Evolutionary conservation across 2,888 invertebrate genomes (phyloP).

Genomic region (Leptura quadrifasciata): DNA sequence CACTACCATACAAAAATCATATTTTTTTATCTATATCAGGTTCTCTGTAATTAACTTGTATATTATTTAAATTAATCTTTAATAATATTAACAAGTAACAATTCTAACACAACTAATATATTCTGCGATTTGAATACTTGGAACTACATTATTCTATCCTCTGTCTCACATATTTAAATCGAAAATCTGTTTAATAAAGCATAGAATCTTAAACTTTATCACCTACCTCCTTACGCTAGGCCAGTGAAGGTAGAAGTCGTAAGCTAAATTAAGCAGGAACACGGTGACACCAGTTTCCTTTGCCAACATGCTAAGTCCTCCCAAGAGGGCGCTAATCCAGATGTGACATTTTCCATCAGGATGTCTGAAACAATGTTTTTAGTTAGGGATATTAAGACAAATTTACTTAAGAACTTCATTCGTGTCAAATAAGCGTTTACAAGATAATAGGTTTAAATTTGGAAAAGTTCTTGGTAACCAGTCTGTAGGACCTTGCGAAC

Average conservation of each 20-base stretch:
- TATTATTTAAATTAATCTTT: too few species aligned
- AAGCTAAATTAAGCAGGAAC: conserved; percentile 85
- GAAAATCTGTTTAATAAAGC: not conserved
- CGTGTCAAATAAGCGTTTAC: not conserved
- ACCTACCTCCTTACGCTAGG: conserved; percentile 75
- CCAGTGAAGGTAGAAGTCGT: conserved; percentile 86
- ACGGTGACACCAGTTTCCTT: conserved; percentile 92
- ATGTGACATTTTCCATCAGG: conserved; percentile 73
- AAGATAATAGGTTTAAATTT: not conserved
- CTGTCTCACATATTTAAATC: not conserved
- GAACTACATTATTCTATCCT: too few species aligned
- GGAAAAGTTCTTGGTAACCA: not conserved
- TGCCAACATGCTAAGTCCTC: conserved; percentile 88
- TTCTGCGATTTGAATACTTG: too few species aligned
- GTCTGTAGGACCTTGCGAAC: too few species aligned
- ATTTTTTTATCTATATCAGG: too few species aligned
- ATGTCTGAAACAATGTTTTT: conserved; percentile 69
- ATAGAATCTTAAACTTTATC: not conserved
- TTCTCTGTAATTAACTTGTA: too few species aligned
- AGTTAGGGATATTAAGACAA: conserved; percentile 18
- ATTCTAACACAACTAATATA: too few species aligned
- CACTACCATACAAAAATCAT: too few species aligned
- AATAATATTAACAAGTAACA: too few species aligned
- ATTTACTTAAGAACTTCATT: not conserved
- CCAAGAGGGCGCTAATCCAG: conserved; percentile 83